Evolutionary conservation across 1,140 invertebrate genomes (phyloP), one percentile per base, ranked within the genome.

Genomic region (Oscheius sp.): DNA sequence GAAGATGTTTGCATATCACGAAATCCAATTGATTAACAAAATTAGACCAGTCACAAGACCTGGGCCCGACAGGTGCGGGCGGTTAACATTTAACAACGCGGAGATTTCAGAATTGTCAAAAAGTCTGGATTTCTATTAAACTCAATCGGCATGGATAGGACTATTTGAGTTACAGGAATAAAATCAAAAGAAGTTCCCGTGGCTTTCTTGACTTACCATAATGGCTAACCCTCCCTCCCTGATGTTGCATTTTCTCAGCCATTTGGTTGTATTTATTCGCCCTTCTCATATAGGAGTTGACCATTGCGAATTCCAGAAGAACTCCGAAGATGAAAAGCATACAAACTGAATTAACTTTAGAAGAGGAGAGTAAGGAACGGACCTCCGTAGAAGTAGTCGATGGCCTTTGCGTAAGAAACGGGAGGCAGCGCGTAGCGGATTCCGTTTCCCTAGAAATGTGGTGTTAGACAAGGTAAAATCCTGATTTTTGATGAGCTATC

Each of bases 321-420:
- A 93, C 93, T 34, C 93, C 93, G 85, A 96, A 95, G 13, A 95
- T 93, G 86, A 96, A 95, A 23, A 93, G 94, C 73, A 95, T 88
- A 38, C 78, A 78, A 3, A 77, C 73, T 76, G 67, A 15, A 76
- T n/a, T n/a, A n/a, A 76, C 34, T 1, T 26, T 31, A 36, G 15
- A n/a, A n/a, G 20, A n/a, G 10, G 32, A 74, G 77, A 20, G 26
- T 0, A 10, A n/a, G n/a, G 29, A 62, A 32, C 49, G 0, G 36
- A 18, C 18, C 1, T 73, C 78, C 78, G 62, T 72, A 73, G 49
- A 79, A 79, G 36, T 72, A 66, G 46, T 79, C 78, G 26, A 79
- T 77, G 3, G 78, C 77, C 38, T 79, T 79, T 15, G 77, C 75
- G 36, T 75, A 79, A 3, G 78, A 79, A n/a, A 79, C 78, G 1